Percentiles rank a stretch among this genome's conserved stretches.
These are phyloP conservation scores for Macrobrachium nipponense DNA, from an alignment of 1,140 invertebrate species.

Conservation along the genomic window DNA sequence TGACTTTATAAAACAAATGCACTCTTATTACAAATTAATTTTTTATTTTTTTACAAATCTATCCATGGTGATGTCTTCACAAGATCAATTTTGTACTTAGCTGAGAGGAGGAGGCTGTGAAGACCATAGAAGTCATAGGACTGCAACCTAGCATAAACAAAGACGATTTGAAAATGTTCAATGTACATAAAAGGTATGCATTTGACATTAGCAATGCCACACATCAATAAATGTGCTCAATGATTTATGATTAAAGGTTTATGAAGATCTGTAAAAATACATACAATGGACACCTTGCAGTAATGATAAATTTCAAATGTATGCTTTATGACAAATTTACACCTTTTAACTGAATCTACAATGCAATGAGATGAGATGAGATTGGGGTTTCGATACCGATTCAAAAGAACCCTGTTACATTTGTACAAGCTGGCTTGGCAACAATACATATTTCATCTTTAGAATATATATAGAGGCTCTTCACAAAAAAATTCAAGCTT, in stretches of 20 bases:
- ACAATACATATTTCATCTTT: slow-evolving; percentile 15
- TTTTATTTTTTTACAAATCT: slow-evolving; percentile 33
- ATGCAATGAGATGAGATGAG: slow-evolving; percentile 1
- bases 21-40: slow-evolving; percentile 56
- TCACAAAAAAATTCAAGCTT: background rate
- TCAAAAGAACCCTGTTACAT: slow-evolving; percentile 7
- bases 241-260: slow-evolving; percentile 23
- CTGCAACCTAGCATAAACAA: slow-evolving; percentile 31
- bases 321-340: background rate
- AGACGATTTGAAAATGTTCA: slow-evolving; percentile 4
- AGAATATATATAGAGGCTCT: slow-evolving; percentile 11
- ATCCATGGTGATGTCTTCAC: slow-evolving; percentile 19
- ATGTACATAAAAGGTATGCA: background rate
- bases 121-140: slow-evolving; percentile 28
- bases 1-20: slow-evolving; percentile 57
- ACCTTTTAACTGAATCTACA: background rate
- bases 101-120: slow-evolving; percentile 31
- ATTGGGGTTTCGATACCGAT: background rate
- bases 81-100: slow-evolving; percentile 44
- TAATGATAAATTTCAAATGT: slow-evolving; percentile 15
- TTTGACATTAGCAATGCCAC: slow-evolving; percentile 2
- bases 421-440: background rate
- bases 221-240: slow-evolving; percentile 12
- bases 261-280: slow-evolving; percentile 38
- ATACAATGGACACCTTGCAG: slow-evolving; percentile 17